Base-by-base conservation (phyloP, 2,888 invertebrate genomes). In the Nowickia ferox region DNA sequence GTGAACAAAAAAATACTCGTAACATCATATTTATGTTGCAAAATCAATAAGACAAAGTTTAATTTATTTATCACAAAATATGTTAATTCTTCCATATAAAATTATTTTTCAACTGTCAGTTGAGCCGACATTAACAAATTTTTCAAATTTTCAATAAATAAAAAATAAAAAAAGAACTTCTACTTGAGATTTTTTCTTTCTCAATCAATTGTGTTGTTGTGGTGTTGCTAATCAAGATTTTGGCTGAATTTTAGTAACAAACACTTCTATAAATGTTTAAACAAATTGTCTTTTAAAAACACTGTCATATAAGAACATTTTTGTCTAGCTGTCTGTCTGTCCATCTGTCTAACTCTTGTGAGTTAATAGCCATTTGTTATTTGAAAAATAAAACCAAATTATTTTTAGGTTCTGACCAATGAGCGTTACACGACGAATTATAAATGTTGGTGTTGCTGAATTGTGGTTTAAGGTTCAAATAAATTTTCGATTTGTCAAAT, bases 401-500 rank as follows among this genome's bases (percentile, higher is more conserved):
- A 55, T 59, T 77, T 65, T 13, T 19, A 19, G 30, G 61, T 63
- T 53, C 76, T 82, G 63, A 15, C 61, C 30, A 48, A 17, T 1
- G 10, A 65, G 46, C 40, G 44, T 19, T 57, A 19, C 17, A 10
- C 46, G n/a, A 42, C 55, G 46, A 6, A 48, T 68, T 69, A 40
- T 30, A 30, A 30, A 30, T 63, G 19, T 42, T 57, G 44, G 38
- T 74, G n/a, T 42, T 51, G 19, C 22, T 59, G 17, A 30, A 40
- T 66, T 71, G 69, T 72, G 76, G 77, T 72, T 78, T 77, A 78
- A 84, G 83, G 83, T 84, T 84, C 61, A 79, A 84, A 75, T 84
- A 74, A 77, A 78, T 84, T 66, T 80, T 75, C 84, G 69, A 84
- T 84, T 84, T 84, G 84, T 84, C 84, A 84, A 84, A 71, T 84